Percentiles rank a stretch among this genome's conserved stretches.
These are phyloP conservation scores for Peromyscus aztecus DNA, from an alignment of 2,797 vertebrate genomes.

Conservation along the genomic window DNA sequence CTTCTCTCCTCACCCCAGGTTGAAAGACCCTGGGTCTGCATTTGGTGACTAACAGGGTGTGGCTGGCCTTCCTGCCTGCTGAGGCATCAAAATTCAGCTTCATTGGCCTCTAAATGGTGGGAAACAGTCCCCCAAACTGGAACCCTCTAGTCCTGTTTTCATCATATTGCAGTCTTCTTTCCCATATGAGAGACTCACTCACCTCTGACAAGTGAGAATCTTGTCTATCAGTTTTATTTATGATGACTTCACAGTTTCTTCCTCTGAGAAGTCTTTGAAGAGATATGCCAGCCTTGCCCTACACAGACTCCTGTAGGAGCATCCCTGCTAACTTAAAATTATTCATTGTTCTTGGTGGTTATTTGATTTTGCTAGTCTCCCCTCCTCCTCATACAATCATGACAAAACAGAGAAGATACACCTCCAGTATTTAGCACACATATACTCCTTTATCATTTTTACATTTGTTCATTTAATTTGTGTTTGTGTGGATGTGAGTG, in stretches of 20 bases:
- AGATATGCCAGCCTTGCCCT: not conserved
- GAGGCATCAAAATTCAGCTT: not conserved
- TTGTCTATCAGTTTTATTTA: not conserved
- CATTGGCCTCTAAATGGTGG: too few relatives aligned
- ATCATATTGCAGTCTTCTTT: rapidly evolving
- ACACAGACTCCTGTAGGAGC: not conserved
- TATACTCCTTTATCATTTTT: not conserved
- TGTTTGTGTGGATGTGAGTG: not conserved
- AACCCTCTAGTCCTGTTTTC: not conserved
- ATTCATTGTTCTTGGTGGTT: not conserved
- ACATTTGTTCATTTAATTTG: not conserved
- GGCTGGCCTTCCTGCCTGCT: not conserved
- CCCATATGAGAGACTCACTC: not conserved
- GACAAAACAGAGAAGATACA: not conserved
- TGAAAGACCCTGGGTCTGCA: not conserved
- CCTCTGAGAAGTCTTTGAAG: not conserved
- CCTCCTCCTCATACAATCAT: not conserved
- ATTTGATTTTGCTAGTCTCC: not conserved
- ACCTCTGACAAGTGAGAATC: not conserved
- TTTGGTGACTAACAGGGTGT: not conserved
- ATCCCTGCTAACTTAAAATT: not conserved
- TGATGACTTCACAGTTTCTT: not conserved
- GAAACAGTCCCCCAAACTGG: too few relatives aligned
- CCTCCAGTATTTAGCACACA: not conserved
- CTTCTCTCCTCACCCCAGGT: rapidly evolving